Evolutionary conservation across 2,113 vertebrate genomes (phyloP).

Genomic region (Silurus glanis): DNA sequence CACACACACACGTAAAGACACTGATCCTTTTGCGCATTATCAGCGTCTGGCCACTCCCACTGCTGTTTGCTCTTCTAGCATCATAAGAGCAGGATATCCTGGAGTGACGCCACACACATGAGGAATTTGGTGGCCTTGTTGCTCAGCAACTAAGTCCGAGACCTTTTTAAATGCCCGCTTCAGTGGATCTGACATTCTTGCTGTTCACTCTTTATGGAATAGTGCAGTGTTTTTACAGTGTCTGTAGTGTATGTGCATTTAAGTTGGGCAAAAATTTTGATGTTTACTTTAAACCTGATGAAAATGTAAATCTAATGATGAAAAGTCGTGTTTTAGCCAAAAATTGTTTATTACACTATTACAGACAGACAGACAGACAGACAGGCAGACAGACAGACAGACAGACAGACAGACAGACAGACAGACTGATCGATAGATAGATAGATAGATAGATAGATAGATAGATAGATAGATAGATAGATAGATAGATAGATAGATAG

Average conservation of each 20-base stretch:
- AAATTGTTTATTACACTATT: too few relatives aligned
- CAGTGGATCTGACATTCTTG: background rate
- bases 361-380: too few relatives aligned
- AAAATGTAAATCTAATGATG: too few relatives aligned
- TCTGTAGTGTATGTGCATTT: background rate
- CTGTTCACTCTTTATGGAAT: background rate
- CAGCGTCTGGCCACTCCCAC: constrained; percentile 37
- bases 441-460: too few relatives aligned
- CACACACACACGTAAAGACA: background rate
- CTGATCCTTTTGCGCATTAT: background rate
- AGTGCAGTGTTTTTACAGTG: background rate
- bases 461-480: too few relatives aligned
- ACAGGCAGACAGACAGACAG: too few relatives aligned
- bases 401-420: too few relatives aligned
- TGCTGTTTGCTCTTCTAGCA: constrained; percentile 59
- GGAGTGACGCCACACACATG: constrained; percentile 65
- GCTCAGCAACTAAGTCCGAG: constrained; percentile 62
- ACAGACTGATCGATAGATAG: too few relatives aligned
- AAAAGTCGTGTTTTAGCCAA: too few relatives aligned
- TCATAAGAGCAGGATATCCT: constrained; percentile 78
- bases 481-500: too few relatives aligned
- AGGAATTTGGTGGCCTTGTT: constrained; percentile 62
- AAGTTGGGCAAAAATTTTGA: background rate
- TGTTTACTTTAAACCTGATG: background rate
- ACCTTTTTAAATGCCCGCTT: background rate